Evolutionary conservation across 1,140 invertebrate genomes (phyloP).

Genomic region (Heliothis virescens): DNA sequence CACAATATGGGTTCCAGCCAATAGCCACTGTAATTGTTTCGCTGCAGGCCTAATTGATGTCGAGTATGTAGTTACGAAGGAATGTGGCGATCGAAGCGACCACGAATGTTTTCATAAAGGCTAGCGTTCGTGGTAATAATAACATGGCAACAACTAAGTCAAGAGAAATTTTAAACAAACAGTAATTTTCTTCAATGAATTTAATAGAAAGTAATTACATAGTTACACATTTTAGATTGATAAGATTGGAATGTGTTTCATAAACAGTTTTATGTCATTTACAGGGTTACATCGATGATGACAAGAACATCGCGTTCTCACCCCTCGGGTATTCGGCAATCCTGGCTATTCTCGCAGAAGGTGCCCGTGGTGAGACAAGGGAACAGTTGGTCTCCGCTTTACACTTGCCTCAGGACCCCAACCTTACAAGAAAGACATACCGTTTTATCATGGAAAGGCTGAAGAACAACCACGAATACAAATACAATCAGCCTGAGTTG

Average conservation of each 20-base stretch:
- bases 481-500: slow-evolving; percentile 87
- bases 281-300: slow-evolving; percentile 86
- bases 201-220: too few species aligned
- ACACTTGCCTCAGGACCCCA: slow-evolving; percentile 85
- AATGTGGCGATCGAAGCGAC: slow-evolving; percentile 18
- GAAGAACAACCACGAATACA: slow-evolving; percentile 86
- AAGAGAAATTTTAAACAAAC: neutral
- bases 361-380: slow-evolving; percentile 87
- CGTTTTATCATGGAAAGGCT: slow-evolving; percentile 83
- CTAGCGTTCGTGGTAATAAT: slow-evolving; percentile 12
- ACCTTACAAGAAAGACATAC: slow-evolving; percentile 82
- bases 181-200: neutral
- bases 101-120: slow-evolving; percentile 29
- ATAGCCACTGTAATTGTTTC: slow-evolving; percentile 27
- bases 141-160: neutral
- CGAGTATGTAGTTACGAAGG: slow-evolving; percentile 21
- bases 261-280: slow-evolving; percentile 54
- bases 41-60: slow-evolving; percentile 24
- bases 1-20: slow-evolving; percentile 12
- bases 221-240: too few species aligned
- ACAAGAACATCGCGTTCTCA: slow-evolving; percentile 88
- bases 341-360: slow-evolving; percentile 88
- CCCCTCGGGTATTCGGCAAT: slow-evolving; percentile 88
- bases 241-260: neutral
- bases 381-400: slow-evolving; percentile 86